Evolutionary conservation across 2,888 invertebrate species (phyloP).

Genomic region (Lasius fuliginosus): DNA sequence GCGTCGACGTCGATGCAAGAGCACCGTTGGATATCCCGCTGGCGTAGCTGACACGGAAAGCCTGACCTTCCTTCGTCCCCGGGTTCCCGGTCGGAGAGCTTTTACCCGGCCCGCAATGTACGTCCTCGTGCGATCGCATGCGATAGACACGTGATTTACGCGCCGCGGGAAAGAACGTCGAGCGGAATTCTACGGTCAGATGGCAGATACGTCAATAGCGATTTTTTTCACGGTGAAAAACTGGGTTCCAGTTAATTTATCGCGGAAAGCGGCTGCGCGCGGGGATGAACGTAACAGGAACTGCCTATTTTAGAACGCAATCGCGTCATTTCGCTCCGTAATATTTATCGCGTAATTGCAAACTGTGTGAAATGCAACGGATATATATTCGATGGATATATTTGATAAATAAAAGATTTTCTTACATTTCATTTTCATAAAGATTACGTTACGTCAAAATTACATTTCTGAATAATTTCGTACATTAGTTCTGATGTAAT

Average conservation of each 20-base stretch:
- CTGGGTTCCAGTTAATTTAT: conserved; percentile 20
- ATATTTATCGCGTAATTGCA: conserved; percentile 27
- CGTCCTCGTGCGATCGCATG: conserved; percentile 40
- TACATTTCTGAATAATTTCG: conserved; percentile 7
- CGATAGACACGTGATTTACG: conserved; percentile 39
- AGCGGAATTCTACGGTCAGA: conserved; percentile 30
- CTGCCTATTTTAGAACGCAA: conserved; percentile 17
- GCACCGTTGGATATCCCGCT: conserved; percentile 52
- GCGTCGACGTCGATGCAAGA: conserved; percentile 60
- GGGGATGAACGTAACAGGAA: neutral
- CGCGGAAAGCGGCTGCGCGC: neutral
- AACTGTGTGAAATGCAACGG: neutral
- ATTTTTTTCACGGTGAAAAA: conserved; percentile 40
- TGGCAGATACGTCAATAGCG: conserved; percentile 33
- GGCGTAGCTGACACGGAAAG: conserved; percentile 22
- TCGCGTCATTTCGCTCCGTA: conserved; percentile 24
- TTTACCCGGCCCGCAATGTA: conserved; percentile 35
- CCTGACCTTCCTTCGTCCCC: conserved; percentile 37
- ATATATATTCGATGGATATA: neutral
- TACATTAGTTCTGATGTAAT: neutral
- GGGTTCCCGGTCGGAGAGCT: conserved; percentile 10
- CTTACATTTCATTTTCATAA: neutral
- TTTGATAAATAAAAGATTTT: neutral
- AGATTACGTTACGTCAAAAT: neutral
- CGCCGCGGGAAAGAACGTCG: conserved; percentile 18